Percentiles rank a stretch among this genome's conserved stretches.
Conservation (phyloP, 2,113 vertebrate genomes). For the Mobula birostris region DNA sequence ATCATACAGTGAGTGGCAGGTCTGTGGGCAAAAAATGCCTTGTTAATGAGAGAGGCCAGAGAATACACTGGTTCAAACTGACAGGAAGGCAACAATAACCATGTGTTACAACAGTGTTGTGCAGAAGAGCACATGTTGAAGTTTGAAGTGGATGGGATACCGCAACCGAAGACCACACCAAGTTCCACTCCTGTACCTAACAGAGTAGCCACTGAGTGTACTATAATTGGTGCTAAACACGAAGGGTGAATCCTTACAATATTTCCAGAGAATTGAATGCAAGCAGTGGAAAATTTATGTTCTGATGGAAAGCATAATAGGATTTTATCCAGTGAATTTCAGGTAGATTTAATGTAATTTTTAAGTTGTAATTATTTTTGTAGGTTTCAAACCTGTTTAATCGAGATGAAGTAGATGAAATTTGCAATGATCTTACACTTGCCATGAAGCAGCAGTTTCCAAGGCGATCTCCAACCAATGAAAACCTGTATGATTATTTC, state of each 20-base stretch:
- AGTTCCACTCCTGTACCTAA: too few species aligned
- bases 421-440: slow-evolving; percentile 67
- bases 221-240: too few species aligned
- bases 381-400: slow-evolving; percentile 90
- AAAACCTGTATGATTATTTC: slow-evolving; percentile 80
- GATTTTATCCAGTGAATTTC: not conserved
- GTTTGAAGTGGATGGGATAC: too few species aligned
- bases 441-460: slow-evolving; percentile 76
- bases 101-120: too few species aligned
- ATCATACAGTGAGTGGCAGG: too few species aligned
- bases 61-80: too few species aligned
- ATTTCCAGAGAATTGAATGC: not conserved
- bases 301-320: not conserved
- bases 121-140: too few species aligned
- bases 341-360: not conserved
- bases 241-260: not conserved
- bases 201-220: too few species aligned
- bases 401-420: slow-evolving; percentile 85
- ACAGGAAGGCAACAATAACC: too few species aligned
- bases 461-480: slow-evolving; percentile 65
- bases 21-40: too few species aligned
- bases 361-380: slow-evolving; percentile 15
- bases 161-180: too few species aligned
- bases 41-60: too few species aligned
- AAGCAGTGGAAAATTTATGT: not conserved